A percentile compares a stretch with the other conserved stretches of the same genome.
phyloP scores from a whole-genome alignment of 2,888 invertebrate species.

The Xanthorhoe designata region DNA sequence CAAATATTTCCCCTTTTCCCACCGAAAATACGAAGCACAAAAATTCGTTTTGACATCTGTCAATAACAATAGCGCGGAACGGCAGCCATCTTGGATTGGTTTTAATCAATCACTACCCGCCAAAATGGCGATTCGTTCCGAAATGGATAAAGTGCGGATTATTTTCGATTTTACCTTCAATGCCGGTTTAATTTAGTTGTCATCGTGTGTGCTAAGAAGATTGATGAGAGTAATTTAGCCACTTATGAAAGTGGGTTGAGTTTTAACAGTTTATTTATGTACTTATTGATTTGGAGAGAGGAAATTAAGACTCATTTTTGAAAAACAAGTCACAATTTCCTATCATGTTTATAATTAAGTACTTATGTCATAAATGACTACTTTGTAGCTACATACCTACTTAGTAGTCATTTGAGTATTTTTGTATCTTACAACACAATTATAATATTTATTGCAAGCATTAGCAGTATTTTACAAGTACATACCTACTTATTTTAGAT shows the following conservation, averaged over 20 bases:
- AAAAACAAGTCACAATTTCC: too few relatives aligned
- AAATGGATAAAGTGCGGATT: conserved; percentile 15
- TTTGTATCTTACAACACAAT: too few relatives aligned
- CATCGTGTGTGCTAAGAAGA: conserved; percentile 17
- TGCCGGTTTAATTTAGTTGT: conserved; percentile 14
- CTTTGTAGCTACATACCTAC: too few relatives aligned
- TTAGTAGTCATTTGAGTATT: too few relatives aligned
- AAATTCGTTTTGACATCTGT: conserved; percentile 39
- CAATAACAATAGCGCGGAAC: conserved; percentile 38
- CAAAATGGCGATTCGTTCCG: conserved; percentile 27
- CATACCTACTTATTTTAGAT: too few relatives aligned
- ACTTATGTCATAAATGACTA: too few relatives aligned
- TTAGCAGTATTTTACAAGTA: too few relatives aligned
- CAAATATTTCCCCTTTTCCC: conserved; percentile 5
- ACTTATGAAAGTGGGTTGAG: conserved; percentile 7
- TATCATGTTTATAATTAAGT: too few relatives aligned
- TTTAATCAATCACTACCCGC: conserved; percentile 45
- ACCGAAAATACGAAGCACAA: conserved; percentile 26
- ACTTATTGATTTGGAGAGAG: not conserved
- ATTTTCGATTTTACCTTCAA: conserved; percentile 14
- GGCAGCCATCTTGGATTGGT: conserved; percentile 43
- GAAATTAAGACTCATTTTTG: not conserved
- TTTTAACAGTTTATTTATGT: conserved; percentile 15
- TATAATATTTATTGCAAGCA: too few relatives aligned
- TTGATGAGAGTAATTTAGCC: conserved; percentile 23